A percentile compares a stretch with the other conserved stretches of the same genome.
Evolutionary conservation across 1,140 invertebrate species (phyloP).

Genomic region (Drosophila melanogaster): DNA sequence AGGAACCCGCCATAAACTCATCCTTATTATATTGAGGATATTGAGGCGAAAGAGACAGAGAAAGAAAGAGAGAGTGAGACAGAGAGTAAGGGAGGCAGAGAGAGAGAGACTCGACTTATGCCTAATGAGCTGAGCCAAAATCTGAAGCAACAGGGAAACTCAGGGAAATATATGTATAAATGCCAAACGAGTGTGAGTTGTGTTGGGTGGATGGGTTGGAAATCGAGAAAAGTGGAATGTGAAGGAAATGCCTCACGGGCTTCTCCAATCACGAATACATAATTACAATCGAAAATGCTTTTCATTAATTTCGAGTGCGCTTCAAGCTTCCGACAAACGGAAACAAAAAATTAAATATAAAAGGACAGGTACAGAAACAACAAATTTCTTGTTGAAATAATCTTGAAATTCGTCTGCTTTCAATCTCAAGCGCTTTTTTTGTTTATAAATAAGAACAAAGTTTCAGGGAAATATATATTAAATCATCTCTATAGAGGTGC

Average conservation of each 20-base stretch:
- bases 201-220: not conserved
- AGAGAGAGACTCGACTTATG: conserved; percentile 55
- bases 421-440: no score
- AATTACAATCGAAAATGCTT: conserved; percentile 82
- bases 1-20: conserved; percentile 4
- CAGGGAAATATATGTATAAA: not conserved
- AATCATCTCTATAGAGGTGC: no score
- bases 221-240: not conserved
- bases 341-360: conserved; percentile 10
- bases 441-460: conserved; percentile 1
- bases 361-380: conserved; percentile 13
- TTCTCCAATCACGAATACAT: conserved; percentile 76
- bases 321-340: conserved; percentile 38
- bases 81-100: not conserved
- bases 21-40: conserved; percentile 9
- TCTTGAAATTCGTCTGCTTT: conserved; percentile 41
- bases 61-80: not conserved
- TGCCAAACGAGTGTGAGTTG: not conserved
- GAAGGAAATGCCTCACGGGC: conserved; percentile 35
- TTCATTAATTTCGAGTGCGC: conserved; percentile 80
- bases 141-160: conserved; percentile 27
- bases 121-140: conserved; percentile 71
- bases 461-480: not conserved
- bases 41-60: not conserved
- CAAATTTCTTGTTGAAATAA: conserved; percentile 51